Percentiles rank a stretch among this genome's conserved stretches.
phyloP scores from a whole-genome alignment of 2,888 invertebrate species.

The Eubasilissa splendida region DNA sequence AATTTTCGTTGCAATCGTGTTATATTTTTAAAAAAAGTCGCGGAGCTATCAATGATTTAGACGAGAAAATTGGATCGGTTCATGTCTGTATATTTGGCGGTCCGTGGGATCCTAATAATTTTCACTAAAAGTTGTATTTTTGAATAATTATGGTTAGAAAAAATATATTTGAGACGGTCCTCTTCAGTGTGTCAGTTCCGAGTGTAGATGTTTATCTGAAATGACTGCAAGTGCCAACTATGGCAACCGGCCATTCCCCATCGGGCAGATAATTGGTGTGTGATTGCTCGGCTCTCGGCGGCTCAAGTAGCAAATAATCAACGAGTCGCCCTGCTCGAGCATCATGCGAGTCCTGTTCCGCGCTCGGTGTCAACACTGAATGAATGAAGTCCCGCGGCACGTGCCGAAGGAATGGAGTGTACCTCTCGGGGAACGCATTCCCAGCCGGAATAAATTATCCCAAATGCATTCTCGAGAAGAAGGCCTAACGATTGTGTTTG shows the following conservation, averaged over 20 bases:
- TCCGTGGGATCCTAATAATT: too few species aligned
- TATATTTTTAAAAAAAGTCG: too few species aligned
- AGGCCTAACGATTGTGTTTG: slow-evolving; percentile 5
- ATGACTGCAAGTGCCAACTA: too few species aligned
- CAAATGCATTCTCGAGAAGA: slow-evolving; percentile 30
- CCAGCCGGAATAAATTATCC: slow-evolving; percentile 41
- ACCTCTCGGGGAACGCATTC: slow-evolving; percentile 34
- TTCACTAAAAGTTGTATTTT: too few species aligned
- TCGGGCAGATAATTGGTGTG: slow-evolving; percentile 9
- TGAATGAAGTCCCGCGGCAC: slow-evolving; percentile 30
- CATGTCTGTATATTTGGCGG: too few species aligned
- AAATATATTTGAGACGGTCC: too few species aligned
- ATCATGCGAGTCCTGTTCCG: neutral
- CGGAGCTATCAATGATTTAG: too few species aligned
- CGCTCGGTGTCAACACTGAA: neutral
- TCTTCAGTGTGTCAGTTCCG: too few species aligned
- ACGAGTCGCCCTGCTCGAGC: slow-evolving; percentile 5
- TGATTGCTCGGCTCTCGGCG: slow-evolving; percentile 7
- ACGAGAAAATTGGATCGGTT: too few species aligned
- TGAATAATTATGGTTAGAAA: too few species aligned
- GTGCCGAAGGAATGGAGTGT: slow-evolving; percentile 31
- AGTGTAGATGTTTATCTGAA: too few species aligned
- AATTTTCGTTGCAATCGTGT: too few species aligned
- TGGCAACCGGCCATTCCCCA: neutral
- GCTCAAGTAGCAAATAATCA: slow-evolving; percentile 16